Conservation (phyloP, 2,888 invertebrate genomes). For the Campoplex capitator region DNA sequence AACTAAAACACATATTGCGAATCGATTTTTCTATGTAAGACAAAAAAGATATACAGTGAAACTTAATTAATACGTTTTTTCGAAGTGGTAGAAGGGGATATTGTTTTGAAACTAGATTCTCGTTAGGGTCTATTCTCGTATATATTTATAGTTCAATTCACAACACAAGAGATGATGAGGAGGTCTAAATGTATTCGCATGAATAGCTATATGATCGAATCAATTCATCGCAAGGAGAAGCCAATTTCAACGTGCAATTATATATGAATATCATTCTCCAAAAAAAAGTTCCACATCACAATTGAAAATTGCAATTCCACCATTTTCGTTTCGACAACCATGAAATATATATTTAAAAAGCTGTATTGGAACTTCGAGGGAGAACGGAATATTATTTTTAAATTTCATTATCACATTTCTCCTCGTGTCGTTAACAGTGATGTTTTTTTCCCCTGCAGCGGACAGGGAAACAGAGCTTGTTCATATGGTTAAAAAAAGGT, state of each 20-base stretch:
- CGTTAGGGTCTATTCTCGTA: too few relatives aligned
- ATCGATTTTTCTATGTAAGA: too few relatives aligned
- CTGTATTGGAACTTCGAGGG: slow-evolving; percentile 18
- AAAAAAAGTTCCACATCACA: neutral
- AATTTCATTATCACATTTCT: neutral
- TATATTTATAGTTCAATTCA: neutral
- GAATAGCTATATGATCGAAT: neutral
- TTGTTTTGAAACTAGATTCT: neutral
- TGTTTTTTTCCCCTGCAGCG: neutral
- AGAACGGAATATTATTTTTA: neutral
- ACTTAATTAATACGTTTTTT: neutral
- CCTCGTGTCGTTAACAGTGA: neutral
- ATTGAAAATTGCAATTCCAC: neutral
- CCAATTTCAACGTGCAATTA: neutral
- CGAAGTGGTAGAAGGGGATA: neutral
- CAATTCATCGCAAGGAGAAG: neutral
- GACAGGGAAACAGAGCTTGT: neutral
- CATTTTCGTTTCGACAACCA: neutral
- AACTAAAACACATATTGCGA: neutral
- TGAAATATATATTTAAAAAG: slow-evolving; percentile 10
- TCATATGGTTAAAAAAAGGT: neutral
- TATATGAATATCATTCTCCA: neutral
- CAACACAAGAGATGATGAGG: neutral
- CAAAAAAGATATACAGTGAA: too few relatives aligned
- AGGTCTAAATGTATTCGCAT: neutral